Evolutionary conservation across 2,888 invertebrate genomes (phyloP), one percentile per base, ranked within the genome.

Genomic region (Drosophila crucigera): DNA sequence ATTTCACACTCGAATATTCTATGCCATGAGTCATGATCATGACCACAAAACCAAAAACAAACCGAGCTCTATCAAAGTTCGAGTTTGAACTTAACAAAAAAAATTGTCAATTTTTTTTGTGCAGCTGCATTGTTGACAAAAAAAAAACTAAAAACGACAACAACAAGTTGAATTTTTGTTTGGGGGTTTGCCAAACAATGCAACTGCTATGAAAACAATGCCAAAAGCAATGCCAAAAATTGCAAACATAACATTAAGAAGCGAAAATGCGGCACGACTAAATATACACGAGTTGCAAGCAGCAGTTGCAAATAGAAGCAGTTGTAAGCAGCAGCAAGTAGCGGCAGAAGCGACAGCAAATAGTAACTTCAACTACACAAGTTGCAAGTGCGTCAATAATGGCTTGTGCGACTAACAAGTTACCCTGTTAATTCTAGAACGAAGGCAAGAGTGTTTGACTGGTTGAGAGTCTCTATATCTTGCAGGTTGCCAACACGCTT

Each of bases 171-270:
- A 25, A 53, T 49, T 72, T 49, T 59, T 65, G 73, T 76, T 76
- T 76, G 76, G 76, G 28, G 60, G 39, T 33, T 61, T 76, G 72
- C 73, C 76, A 76, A 77, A 73, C 78, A 78, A 78, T 78, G 78
- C 78, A 76, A 66, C 63, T 63, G 49, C 78, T 61, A 78, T 79
- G 78, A 73, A 79, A 79, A 79, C 78, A 79, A 79, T 79, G 78
- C 73, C 78, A 78, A 78, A 78, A 78, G 66, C 78, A 79, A 78
- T 76, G 82, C 76, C 84, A 80, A 78, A 80, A 82, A 80, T 76
- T 76, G 78, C 73, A 74, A 77, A 80, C 65, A 74, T 68, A 74
- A 72, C 76, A 76, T 73, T 68, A 80, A 77, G 68, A 78, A 69
- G 78, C 73, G 52, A 59, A 73, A 78, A 73, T 67, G 75, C 67